These are phyloP conservation scores for Dascillus cervinus DNA, from an alignment of 2,888 invertebrate species.

Conservation along the genomic window DNA sequence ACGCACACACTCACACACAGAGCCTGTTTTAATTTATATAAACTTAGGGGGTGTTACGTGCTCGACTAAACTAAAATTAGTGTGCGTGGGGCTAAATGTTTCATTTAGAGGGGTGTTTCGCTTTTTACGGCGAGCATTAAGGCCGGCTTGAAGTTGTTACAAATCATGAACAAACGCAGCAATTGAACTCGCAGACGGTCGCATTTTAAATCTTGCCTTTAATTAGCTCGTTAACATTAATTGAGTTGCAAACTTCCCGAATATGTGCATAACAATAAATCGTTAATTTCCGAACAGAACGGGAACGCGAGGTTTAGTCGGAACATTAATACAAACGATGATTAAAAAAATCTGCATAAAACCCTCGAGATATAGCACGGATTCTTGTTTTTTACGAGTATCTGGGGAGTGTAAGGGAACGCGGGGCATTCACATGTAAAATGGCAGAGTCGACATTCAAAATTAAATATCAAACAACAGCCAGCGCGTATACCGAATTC, in stretches of 20 bases:
- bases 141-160: too few relatives aligned
- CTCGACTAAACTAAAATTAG: slow-evolving; percentile 17
- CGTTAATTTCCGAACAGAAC: too few relatives aligned
- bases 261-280: too few relatives aligned
- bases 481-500: slow-evolving; percentile 18
- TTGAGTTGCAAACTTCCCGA: too few relatives aligned
- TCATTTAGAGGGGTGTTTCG: slow-evolving; percentile 7
- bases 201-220: too few relatives aligned
- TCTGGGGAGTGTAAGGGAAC: slow-evolving; percentile 23
- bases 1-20: too few relatives aligned
- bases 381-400: slow-evolving; percentile 25
- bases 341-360: slow-evolving; percentile 35
- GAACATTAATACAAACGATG: slow-evolving; percentile 33
- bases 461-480: slow-evolving; percentile 26
- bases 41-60: slow-evolving; percentile 6
- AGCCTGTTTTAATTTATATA: slow-evolving; percentile 20
- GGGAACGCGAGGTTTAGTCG: slow-evolving; percentile 17
- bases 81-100: slow-evolving; percentile 10
- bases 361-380: slow-evolving; percentile 18
- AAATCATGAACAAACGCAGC: too few relatives aligned
- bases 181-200: too few relatives aligned
- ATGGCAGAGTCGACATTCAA: slow-evolving; percentile 23
- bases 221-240: too few relatives aligned
- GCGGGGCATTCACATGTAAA: slow-evolving; percentile 27
- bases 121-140: too few relatives aligned